A percentile compares a stretch with the other conserved stretches of the same genome.
Conservation (phyloP, 2,888 invertebrate species). For the Gymnoscelis rufifasciata region DNA sequence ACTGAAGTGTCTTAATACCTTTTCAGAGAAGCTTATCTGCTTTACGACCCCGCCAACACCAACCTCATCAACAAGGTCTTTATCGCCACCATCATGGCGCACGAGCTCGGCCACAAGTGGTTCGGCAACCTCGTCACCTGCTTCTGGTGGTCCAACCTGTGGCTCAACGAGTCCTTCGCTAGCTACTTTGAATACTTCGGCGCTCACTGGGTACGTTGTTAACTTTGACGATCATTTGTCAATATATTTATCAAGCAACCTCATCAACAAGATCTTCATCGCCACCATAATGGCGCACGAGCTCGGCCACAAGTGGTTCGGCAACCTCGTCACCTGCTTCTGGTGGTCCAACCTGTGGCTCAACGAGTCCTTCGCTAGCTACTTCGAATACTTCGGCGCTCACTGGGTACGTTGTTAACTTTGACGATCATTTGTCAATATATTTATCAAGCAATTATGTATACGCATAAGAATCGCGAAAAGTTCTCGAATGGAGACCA, state of each 20-base stretch:
- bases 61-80: constrained; percentile 67
- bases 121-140: constrained; percentile 89
- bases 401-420: constrained; percentile 58
- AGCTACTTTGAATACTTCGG: constrained; percentile 85
- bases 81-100: constrained; percentile 81
- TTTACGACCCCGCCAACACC: constrained; percentile 66
- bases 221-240: no score
- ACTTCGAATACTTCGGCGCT: constrained; percentile 84
- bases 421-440: no score
- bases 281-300: constrained; percentile 85
- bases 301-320: constrained; percentile 91
- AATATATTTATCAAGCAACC: no score
- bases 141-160: constrained; percentile 87
- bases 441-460: no score
- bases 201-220: constrained; percentile 67
- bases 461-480: no score
- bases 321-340: constrained; percentile 86
- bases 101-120: constrained; percentile 92
- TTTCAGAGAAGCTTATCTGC: constrained; percentile 65
- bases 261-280: constrained; percentile 41
- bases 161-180: constrained; percentile 86
- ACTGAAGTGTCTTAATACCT: no score
- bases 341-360: constrained; percentile 89
- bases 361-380: constrained; percentile 84
- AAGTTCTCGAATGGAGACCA: no score